These are phyloP conservation scores for Romanogobio albipinnatus DNA, from an alignment of 2,113 vertebrate genomes.

Conservation along the genomic window DNA sequence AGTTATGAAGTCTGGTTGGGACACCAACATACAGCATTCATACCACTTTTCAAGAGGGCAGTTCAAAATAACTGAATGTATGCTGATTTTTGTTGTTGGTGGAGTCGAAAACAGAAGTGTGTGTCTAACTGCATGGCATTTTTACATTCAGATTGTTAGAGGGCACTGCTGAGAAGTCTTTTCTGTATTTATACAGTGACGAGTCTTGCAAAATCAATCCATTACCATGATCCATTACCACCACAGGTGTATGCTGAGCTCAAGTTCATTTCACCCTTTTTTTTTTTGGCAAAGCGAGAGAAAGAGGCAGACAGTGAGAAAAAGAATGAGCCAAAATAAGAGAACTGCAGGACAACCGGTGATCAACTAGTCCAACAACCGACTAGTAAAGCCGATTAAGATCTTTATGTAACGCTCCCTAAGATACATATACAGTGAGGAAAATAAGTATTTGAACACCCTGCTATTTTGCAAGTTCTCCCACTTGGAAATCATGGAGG, in stretches of 20 bases:
- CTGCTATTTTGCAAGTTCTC: no score
- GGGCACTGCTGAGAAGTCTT: neutral
- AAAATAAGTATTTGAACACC: no score
- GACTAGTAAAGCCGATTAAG: neutral
- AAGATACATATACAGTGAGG: no score
- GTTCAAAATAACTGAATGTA: neutral
- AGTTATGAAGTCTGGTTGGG: neutral
- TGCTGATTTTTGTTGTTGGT: neutral
- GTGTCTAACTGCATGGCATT: neutral
- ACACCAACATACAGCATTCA: neutral
- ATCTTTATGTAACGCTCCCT: neutral
- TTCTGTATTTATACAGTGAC: constrained; percentile 14
- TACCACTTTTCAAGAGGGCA: neutral
- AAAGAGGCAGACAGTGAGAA: neutral
- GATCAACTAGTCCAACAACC: neutral
- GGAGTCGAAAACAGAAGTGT: neutral
- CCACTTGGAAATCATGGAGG: no score
- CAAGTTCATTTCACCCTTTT: neutral
- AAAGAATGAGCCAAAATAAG: neutral
- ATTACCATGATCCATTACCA: constrained; percentile 11
- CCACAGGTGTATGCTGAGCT: neutral
- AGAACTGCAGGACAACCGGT: neutral
- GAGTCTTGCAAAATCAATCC: constrained; percentile 21
- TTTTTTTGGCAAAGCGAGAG: neutral
- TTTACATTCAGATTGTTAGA: neutral